Base-by-base conservation (phyloP, 2,888 invertebrate genomes). In the Lasius platythorax region DNA sequence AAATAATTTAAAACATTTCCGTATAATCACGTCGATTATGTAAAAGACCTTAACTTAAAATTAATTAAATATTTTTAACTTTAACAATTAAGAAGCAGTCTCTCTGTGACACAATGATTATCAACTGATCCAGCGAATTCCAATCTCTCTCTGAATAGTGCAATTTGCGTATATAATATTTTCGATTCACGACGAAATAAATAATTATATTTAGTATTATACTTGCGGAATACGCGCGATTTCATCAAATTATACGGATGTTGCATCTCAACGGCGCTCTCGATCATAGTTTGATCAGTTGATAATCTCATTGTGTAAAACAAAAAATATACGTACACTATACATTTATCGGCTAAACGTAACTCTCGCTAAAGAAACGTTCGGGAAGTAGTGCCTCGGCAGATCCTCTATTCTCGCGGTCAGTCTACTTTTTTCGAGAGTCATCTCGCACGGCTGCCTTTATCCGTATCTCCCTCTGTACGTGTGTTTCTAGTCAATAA, bases 231-330 rank as follows among this genome's bases (percentile, higher is more conserved):
- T 66, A 40, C 30, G 56, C 18, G 43, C 50, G 23, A 53, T 50
- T 63, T 33, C 28, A 64, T 12, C 46, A 66, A 50, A 33, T 64
- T 79, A 33, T 43, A 66, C 53, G 73, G 82, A 79, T 85, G 85
- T 83, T 85, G 37, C 12, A 72, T 58, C 28, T 33, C 28, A 18
- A 4, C 2, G 23, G n/a, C 23, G 53, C 11, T 46, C 15, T 37
- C 30, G 28, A 23, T 23, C 66, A n/a, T 56, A 63, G 12, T n/a
- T 82, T 28, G 64, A 88, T 87, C 88, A 30, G 84, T 76, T 88
- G 89, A 89, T 89, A 90, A 90, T 85, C 85, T 75, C 61, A 23
- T 84, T 70, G 82, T 82, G 63, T 61, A 82, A 74, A 89, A 89
- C 30, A 56, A 83, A 83, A 50, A 43, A 8, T 78, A 28, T 74